Evolutionary conservation across 2,888 invertebrate species (phyloP), one percentile per base, ranked within the genome.

Genomic region (Drosophila falleni): DNA sequence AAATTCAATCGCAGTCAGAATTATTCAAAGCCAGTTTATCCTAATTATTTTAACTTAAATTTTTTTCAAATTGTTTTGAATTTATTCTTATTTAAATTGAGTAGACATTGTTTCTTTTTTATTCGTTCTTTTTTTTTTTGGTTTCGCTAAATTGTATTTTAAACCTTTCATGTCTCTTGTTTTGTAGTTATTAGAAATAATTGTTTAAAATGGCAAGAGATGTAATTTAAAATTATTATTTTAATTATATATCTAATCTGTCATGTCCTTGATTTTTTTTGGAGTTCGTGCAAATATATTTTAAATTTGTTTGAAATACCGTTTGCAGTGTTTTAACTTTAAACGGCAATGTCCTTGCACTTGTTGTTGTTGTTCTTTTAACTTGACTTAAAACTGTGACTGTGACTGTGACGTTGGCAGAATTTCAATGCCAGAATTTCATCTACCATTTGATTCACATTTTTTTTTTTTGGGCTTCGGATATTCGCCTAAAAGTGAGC

Each of bases 401-500:
- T 60, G 44, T 16, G 15, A 19, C 23, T 33, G 23, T 16, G 63
- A 67, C 59, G 58, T 39, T 50, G 53, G 42, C 23, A 23, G 23
- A 23, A 23, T 23, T 23, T 23, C 23, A 23, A 23, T 23, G 23
- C 23, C 63, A 61, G 87, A 87, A 80, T 84, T 83, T 80, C 44
- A 68, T 49, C 42, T 47, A 42, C 11, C 42, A 50, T 55, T 70
- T 44, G 35, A 54, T 50, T 63, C 44, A 55, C 58, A n/a, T n/a
- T n/a, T 70, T 61, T 65, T 70, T 74, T 74, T 71, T 71, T 75
- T 76, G 64, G 62, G n/a, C n/a, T 23, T n/a, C 55, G 69, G 56
- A 56, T 71, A 74, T 65, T 74, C 74, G 79, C 89, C 89, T 78
- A 89, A 89, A 89, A 89, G 90, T 83, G 73, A 62, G 78, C 89